A percentile compares a stretch with the other conserved stretches of the same genome.
phyloP scores from a whole-genome alignment of 2,888 invertebrate species.

The Lumbricus terrestris region DNA sequence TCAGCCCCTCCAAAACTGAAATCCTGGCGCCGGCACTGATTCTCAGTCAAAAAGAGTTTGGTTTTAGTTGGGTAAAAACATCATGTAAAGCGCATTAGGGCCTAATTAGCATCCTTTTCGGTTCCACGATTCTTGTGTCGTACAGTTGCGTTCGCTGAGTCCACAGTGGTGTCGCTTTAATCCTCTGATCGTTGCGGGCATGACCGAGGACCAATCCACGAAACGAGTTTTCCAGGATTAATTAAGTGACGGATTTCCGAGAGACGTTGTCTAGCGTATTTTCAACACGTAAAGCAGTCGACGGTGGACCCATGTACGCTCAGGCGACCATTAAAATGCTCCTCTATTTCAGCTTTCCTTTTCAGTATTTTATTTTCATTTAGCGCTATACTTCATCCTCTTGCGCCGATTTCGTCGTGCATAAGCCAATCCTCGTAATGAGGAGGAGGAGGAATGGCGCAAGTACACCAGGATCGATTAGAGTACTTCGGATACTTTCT shows the following conservation, averaged over 20 bases:
- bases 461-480: neutral
- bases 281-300: neutral
- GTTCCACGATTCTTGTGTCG: too few species aligned
- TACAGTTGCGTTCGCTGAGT: too few species aligned
- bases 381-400: neutral
- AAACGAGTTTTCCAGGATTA: neutral
- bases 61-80: too few species aligned
- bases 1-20: too few species aligned
- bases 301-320: neutral
- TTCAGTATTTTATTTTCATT: slow-evolving; percentile 3
- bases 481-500: neutral
- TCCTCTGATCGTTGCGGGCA: neutral
- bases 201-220: neutral
- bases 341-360: neutral
- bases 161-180: neutral
- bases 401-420: neutral
- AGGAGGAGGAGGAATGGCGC: neutral
- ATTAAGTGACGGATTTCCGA: neutral
- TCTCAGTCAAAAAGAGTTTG: too few species aligned
- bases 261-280: neutral
- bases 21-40: too few species aligned
- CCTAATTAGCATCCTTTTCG: too few species aligned
- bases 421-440: neutral
- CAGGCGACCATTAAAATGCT: neutral
- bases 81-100: too few species aligned